A percentile compares a stretch with the other conserved stretches of the same genome.
These are phyloP conservation scores for Spisula solida DNA, from an alignment of 2,888 invertebrate genomes.

Conservation along the genomic window DNA sequence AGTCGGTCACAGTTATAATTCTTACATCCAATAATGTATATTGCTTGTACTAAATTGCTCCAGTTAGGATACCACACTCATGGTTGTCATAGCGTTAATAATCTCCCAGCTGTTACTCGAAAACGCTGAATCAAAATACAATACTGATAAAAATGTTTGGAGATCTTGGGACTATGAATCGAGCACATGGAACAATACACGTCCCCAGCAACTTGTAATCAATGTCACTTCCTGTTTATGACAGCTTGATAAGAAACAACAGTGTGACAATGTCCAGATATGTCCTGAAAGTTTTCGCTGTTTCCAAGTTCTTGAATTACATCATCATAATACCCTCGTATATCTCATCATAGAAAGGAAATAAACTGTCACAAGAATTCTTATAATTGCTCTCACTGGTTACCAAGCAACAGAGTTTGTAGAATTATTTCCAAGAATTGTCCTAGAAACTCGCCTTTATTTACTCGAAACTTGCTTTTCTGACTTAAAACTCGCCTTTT, in stretches of 20 bases:
- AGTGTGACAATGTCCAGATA: conserved; percentile 15
- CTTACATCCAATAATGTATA: not conserved
- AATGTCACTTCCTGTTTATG: not conserved
- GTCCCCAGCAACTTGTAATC: not conserved
- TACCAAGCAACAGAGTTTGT: not conserved
- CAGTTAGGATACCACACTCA: not conserved
- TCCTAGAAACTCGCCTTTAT: too few species aligned
- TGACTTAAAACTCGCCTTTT: too few species aligned
- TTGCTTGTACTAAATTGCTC: not conserved
- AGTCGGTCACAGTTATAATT: conserved; percentile 13
- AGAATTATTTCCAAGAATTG: not conserved
- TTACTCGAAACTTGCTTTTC: too few species aligned
- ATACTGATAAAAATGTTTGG: not conserved
- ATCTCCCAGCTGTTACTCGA: not conserved
- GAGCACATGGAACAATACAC: not conserved
- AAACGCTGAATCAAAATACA: not conserved
- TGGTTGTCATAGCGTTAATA: not conserved
- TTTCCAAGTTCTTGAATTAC: not conserved
- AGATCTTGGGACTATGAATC: not conserved
- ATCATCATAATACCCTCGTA: not conserved
- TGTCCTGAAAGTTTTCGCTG: not conserved
- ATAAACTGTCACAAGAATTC: not conserved
- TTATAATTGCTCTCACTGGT: not conserved
- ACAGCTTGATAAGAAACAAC: not conserved
- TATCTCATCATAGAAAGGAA: not conserved